phyloP scores from a whole-genome alignment of 2,888 invertebrate genomes.

The Chrysolina oricalcia region DNA sequence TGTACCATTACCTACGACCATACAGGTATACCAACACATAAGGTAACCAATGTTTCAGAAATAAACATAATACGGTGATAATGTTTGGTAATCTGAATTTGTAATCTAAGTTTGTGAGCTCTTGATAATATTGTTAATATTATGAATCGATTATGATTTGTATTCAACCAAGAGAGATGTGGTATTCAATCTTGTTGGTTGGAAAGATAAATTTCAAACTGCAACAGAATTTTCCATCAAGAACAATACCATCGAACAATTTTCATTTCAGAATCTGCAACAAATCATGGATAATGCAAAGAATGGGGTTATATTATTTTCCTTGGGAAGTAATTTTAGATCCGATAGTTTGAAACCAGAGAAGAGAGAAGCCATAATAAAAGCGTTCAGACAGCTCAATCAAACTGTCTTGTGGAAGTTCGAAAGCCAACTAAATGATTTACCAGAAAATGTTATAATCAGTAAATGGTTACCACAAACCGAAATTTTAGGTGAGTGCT shows the following conservation, averaged over 20 bases:
- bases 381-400: constrained; percentile 65
- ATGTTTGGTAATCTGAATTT: too few relatives aligned
- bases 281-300: constrained; percentile 64
- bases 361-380: constrained; percentile 59
- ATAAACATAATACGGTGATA: too few relatives aligned
- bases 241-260: not conserved
- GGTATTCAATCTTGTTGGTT: too few relatives aligned
- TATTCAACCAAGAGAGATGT: too few relatives aligned
- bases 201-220: too few relatives aligned
- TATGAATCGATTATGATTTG: too few relatives aligned
- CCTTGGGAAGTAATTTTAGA: constrained; percentile 66
- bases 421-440: constrained; percentile 62
- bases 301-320: constrained; percentile 68
- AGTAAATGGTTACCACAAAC: constrained; percentile 69
- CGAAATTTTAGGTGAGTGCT: constrained; percentile 65
- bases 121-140: too few relatives aligned
- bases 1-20: too few relatives aligned
- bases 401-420: constrained; percentile 70
- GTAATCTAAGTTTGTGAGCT: too few relatives aligned
- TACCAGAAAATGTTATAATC: constrained; percentile 67
- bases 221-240: too few relatives aligned
- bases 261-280: constrained; percentile 61
- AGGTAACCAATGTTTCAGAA: too few relatives aligned
- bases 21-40: too few relatives aligned
- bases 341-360: constrained; percentile 60